These are phyloP conservation scores for Megalops cyprinoides DNA, from an alignment of 2,797 vertebrate genomes.

Conservation along the genomic window DNA sequence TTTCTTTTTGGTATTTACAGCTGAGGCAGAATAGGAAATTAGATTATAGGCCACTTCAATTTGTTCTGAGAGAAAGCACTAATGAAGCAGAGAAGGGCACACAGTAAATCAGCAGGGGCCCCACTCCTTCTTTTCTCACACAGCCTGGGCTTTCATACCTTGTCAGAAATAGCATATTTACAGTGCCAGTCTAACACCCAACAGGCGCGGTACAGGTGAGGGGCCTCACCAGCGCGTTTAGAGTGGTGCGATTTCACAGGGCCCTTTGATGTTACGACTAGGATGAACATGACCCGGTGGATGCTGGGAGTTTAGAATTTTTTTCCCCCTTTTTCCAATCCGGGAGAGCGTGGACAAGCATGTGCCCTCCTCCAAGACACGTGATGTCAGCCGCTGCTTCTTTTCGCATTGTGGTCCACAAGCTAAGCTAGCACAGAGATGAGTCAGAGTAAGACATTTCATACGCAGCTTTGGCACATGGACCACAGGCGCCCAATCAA, in stretches of 20 bases:
- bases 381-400: too few relatives aligned
- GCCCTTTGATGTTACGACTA: constrained; percentile 4
- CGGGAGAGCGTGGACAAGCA: too few relatives aligned
- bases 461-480: too few relatives aligned
- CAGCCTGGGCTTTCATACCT: neutral
- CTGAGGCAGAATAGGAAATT: constrained; percentile 19
- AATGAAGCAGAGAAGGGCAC: neutral
- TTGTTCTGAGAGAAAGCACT: constrained; percentile 1
- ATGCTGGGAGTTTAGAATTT: neutral
- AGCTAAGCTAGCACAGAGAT: too few relatives aligned
- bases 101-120: neutral
- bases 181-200: constrained; percentile 10
- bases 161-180: constrained; percentile 12
- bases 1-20: constrained; percentile 8
- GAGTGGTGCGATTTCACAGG: too few relatives aligned
- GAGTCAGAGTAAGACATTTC: too few relatives aligned
- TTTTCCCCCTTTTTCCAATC: too few relatives aligned
- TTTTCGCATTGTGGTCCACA: too few relatives aligned
- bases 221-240: too few relatives aligned
- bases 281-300: neutral
- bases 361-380: too few relatives aligned
- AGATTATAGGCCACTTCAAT: neutral
- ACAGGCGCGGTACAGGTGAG: neutral
- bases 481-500: too few relatives aligned
- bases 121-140: neutral